phyloP scores from a whole-genome alignment of 2,888 invertebrate genomes.

The Gymnoscelis rufifasciata region DNA sequence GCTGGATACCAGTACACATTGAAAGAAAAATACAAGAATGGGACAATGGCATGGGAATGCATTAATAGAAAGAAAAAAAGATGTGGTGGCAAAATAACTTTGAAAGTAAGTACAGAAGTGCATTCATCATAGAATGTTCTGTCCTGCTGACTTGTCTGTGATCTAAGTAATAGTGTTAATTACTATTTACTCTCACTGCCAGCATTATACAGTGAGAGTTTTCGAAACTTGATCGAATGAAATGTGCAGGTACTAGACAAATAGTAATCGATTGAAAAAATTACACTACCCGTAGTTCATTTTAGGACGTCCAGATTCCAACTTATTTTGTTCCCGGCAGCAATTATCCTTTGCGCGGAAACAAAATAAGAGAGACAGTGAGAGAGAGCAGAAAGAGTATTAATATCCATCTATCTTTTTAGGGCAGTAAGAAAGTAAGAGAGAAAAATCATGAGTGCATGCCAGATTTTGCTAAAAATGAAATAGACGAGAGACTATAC shows the following conservation, averaged over 20 bases:
- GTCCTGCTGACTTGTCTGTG: constrained; percentile 5
- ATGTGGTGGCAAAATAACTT: constrained; percentile 18
- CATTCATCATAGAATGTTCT: constrained; percentile 5
- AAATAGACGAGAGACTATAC: constrained; percentile 10
- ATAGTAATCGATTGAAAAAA: neutral
- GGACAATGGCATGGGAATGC: constrained; percentile 16
- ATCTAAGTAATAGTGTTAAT: constrained; percentile 2
- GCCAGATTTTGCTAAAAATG: constrained; percentile 19
- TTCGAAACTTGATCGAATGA: neutral
- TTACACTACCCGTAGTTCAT: neutral
- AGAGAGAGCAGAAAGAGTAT: neutral
- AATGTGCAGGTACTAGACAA: neutral
- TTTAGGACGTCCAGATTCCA: neutral
- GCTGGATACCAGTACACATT: constrained; percentile 14
- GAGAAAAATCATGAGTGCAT: constrained; percentile 18
- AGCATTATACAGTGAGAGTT: neutral
- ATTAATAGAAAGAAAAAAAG: constrained; percentile 17
- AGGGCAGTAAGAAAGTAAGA: constrained; percentile 15
- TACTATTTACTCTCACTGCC: neutral
- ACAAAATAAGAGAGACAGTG: constrained; percentile 7
- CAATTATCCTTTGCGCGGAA: neutral
- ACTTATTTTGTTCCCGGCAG: neutral
- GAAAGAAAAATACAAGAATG: constrained; percentile 18
- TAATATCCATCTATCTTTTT: constrained; percentile 8
- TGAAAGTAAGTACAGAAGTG: constrained; percentile 19